These are phyloP conservation scores for Scophthalmus maximus DNA, from an alignment of 2,113 vertebrate genomes.

Conservation along the genomic window DNA sequence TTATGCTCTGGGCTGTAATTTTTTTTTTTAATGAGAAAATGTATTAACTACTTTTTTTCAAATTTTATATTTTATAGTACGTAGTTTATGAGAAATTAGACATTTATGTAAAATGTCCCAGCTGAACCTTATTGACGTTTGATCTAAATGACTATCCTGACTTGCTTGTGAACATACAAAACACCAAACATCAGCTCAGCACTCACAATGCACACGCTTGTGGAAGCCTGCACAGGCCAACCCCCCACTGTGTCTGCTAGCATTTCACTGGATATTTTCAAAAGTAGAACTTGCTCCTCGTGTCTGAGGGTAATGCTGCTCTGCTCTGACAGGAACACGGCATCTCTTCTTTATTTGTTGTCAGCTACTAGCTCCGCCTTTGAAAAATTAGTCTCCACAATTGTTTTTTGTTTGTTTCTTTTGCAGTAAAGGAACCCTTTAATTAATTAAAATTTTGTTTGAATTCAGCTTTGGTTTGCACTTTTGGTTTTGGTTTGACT, in stretches of 20 bases:
- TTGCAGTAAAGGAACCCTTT: too few species aligned
- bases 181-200: background rate
- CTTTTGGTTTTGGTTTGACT: background rate
- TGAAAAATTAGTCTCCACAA: too few species aligned
- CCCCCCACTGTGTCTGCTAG: background rate
- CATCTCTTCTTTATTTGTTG: background rate
- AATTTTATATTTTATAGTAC: background rate
- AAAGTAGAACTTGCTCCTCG: background rate
- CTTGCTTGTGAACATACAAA: background rate
- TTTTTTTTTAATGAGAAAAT: background rate
- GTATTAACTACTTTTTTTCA: too few species aligned
- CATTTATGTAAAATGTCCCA: too few species aligned
- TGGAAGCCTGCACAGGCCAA: constrained; percentile 2
- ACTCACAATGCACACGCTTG: background rate
- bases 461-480: too few species aligned
- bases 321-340: background rate
- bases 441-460: too few species aligned
- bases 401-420: too few species aligned
- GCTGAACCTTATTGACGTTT: too few species aligned
- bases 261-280: constrained; percentile 8
- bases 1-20: background rate
- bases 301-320: background rate
- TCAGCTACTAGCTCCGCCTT: too few species aligned
- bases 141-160: background rate
- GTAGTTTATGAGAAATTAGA: background rate